Percentiles rank a stretch among this genome's conserved stretches.
Evolutionary conservation across 2,888 invertebrate species (phyloP).

Genomic region (Amblyteles armatorius): DNA sequence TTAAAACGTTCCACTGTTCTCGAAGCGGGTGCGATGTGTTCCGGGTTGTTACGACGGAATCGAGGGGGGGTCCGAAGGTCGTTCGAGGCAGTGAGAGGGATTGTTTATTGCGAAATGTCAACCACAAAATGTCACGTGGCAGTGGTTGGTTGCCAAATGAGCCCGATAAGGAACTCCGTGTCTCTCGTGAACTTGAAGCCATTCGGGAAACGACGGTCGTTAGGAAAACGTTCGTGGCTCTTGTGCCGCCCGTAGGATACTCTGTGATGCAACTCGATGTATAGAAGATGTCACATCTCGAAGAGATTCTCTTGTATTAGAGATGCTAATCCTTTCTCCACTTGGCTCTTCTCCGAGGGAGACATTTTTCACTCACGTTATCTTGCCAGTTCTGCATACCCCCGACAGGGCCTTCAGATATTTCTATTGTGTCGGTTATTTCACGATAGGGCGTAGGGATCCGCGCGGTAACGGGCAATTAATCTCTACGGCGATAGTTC

Average conservation of each 20-base stretch:
- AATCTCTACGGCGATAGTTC: slow-evolving; percentile 39
- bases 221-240: neutral
- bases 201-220: neutral
- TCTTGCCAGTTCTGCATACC: neutral
- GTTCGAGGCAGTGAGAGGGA: neutral
- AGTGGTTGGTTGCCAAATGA: neutral
- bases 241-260: neutral
- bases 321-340: slow-evolving; percentile 16
- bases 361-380: neutral
- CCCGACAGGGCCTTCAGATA: slow-evolving; percentile 10
- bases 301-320: neutral
- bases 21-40: neutral
- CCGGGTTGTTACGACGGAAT: neutral
- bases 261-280: neutral
- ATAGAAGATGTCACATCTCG: neutral
- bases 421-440: slow-evolving; percentile 43
- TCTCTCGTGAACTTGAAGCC: neutral
- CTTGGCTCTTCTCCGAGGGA: neutral
- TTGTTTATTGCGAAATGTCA: slow-evolving; percentile 7
- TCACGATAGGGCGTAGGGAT: slow-evolving; percentile 11
- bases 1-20: neutral
- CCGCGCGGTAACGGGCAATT: slow-evolving; percentile 35
- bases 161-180: neutral
- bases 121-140: slow-evolving; percentile 8
- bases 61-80: neutral